Conservation (phyloP, 2,113 vertebrate genomes). For the Nettapus auritus region DNA sequence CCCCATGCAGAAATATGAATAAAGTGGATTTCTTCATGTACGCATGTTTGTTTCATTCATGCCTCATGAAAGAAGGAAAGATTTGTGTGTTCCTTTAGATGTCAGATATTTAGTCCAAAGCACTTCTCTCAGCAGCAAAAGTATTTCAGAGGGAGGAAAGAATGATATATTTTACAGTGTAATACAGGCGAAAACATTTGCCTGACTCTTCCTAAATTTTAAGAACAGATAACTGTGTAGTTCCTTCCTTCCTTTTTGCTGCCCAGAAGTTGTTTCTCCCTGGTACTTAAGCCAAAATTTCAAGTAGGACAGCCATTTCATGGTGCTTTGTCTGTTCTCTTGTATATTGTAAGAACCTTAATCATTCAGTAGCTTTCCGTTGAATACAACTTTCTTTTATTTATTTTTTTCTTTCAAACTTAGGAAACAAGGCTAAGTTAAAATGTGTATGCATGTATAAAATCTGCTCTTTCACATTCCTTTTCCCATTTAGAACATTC, state of each 20-base stretch:
- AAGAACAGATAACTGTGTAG: neutral
- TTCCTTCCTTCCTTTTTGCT: neutral
- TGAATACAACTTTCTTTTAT: neutral
- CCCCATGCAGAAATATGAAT: neutral
- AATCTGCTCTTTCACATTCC: neutral
- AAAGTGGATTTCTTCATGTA: neutral
- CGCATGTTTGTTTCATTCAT: neutral
- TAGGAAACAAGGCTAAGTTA: neutral
- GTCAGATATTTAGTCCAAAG: neutral
- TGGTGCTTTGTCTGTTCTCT: neutral
- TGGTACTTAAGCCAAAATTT: neutral
- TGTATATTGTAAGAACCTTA: neutral
- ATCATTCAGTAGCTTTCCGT: neutral
- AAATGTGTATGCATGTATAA: neutral
- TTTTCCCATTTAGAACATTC: neutral
- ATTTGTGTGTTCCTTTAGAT: neutral
- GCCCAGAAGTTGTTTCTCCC: neutral
- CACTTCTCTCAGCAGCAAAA: neutral
- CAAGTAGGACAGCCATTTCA: neutral
- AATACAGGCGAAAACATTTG: neutral
- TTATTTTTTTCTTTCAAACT: neutral
- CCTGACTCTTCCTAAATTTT: neutral
- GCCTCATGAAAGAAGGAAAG: rapidly evolving
- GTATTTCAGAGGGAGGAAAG: neutral
- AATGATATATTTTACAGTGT: neutral